These are phyloP conservation scores for Podarcis cretensis DNA, from an alignment of 2,113 vertebrate genomes.

Conservation along the genomic window DNA sequence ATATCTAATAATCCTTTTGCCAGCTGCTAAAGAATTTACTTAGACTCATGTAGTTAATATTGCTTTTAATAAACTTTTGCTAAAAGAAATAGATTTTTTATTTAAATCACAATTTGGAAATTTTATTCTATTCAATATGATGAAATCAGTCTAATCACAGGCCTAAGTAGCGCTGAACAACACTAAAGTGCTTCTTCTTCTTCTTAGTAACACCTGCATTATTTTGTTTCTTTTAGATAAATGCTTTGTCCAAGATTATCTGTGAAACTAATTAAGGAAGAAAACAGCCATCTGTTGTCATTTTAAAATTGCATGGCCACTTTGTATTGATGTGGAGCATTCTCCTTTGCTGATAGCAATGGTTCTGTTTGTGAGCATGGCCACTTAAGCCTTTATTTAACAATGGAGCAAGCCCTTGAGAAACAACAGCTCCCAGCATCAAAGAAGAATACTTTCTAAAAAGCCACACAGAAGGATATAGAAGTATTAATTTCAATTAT, in stretches of 20 bases:
- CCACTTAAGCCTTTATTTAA: constrained; percentile 67
- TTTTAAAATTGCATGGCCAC: constrained; percentile 55
- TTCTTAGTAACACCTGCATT: constrained; percentile 55
- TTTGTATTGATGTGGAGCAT: constrained; percentile 50
- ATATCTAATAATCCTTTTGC: not conserved
- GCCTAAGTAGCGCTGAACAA: constrained; percentile 25
- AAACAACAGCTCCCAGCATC: constrained; percentile 47
- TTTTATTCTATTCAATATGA: not conserved
- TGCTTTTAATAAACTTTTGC: not conserved
- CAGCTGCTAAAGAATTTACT: not conserved
- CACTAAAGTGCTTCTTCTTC: constrained; percentile 31
- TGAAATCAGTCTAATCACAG: not conserved
- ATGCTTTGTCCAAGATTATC: constrained; percentile 54
- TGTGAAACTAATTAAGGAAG: constrained; percentile 66
- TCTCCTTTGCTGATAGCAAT: constrained; percentile 54
- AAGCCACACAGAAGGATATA: constrained; percentile 26
- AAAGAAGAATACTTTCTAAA: constrained; percentile 41
- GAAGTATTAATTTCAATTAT: constrained; percentile 52
- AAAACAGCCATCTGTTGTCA: constrained; percentile 41
- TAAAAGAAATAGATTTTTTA: not conserved
- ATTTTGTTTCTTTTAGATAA: constrained; percentile 64
- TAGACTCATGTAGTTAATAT: not conserved
- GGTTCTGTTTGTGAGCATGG: constrained; percentile 49
- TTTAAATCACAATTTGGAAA: not conserved
- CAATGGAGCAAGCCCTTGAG: constrained; percentile 49